Evolutionary conservation across 2,113 vertebrate genomes (phyloP), one percentile per base, ranked within the genome.

Genomic region (Zeus faber): DNA sequence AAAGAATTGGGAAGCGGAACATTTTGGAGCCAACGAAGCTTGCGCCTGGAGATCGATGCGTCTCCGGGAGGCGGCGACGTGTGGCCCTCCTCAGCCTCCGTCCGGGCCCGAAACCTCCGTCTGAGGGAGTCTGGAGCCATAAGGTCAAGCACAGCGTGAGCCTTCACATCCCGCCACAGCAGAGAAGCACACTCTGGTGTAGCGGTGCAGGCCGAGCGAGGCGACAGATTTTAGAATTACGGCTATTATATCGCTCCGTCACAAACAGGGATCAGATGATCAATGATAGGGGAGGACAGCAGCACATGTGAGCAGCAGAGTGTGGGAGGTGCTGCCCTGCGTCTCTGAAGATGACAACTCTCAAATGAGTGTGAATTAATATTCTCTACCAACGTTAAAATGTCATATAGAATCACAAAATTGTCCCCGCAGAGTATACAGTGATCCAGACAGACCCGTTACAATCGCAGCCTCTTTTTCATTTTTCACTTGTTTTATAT

Each of bases 261-360:
- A 82, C 71, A 85, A 80, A 83, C 74, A 56, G 78, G 55, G 56
- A 80, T 85, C 79, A 80, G 82, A 85, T 87, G 83, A 80, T 82
- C 70, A 71, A 58, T 70, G 81, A 87, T 81, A 8, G 74, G 74
- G n/a, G n/a, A n/a, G n/a, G n/a, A n/a, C n/a, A n/a, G n/a, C n/a
- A n/a, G n/a, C n/a, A n/a, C n/a, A n/a, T n/a, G n/a, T n/a, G n/a
- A n/a, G n/a, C n/a, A n/a, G n/a, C n/a, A n/a, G n/a, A n/a, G 33
- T n/a, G 6, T 69, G 65, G 78, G 80, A 86, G 80, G 70, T 75
- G 84, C 69, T 76, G 80, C 67, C 74, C 77, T 76, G 65, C 78
- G 81, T 80, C 77, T 75, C 64, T 70, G 75, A 81, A 70, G 62
- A 65, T 72, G 65, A 66, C 57, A 60, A 60, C 68, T 58, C 59